Percentiles rank a stretch among this genome's conserved stretches.
These are phyloP conservation scores for Zoanthus gigantus DNA, from an alignment of 92 coral and sea anemone genomes.

Conservation along the genomic window DNA sequence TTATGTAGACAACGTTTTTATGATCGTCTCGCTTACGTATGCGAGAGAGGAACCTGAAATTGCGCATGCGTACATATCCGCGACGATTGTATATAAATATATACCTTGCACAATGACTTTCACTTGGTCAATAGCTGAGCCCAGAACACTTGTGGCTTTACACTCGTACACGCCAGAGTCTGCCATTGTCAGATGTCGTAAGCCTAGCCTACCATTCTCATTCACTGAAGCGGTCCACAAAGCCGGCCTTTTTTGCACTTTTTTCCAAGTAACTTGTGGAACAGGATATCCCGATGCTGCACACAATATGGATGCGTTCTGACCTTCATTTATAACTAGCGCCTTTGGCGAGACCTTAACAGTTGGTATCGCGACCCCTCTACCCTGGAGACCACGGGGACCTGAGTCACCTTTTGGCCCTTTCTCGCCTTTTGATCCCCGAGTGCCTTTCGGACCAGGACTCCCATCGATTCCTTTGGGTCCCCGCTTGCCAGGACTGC, in stretches of 20 bases:
- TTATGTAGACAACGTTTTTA: too few species aligned
- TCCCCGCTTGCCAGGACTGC: conserved; percentile 24
- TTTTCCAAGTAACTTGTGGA: conserved; percentile 26
- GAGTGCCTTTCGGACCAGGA: conserved; percentile 16
- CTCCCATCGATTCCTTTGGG: conserved; percentile 2
- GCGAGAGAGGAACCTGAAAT: too few species aligned
- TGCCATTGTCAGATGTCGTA: conserved; percentile 21
- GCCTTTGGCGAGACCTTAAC: conserved; percentile 21
- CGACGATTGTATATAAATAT: too few species aligned
- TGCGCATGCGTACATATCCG: too few species aligned
- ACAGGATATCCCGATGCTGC: conserved; percentile 17
- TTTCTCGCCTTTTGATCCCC: conserved; percentile 15
- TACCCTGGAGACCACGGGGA: conserved; percentile 23
- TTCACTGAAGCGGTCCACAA: neutral
- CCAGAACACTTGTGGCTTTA: conserved; percentile 30
- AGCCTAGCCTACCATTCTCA: conserved; percentile 14
- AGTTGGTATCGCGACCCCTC: conserved; percentile 16
- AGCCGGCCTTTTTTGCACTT: neutral
- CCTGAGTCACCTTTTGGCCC: conserved; percentile 41
- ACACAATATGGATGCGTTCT: conserved; percentile 8
- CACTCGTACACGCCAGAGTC: conserved; percentile 44
- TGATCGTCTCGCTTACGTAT: too few species aligned
- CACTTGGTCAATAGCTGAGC: conserved; percentile 6
- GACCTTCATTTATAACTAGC: conserved; percentile 26
- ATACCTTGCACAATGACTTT: conserved; percentile 28